phyloP scores from a whole-genome alignment of 1,140 invertebrate genomes.

The Pollicipes pollicipes region DNA sequence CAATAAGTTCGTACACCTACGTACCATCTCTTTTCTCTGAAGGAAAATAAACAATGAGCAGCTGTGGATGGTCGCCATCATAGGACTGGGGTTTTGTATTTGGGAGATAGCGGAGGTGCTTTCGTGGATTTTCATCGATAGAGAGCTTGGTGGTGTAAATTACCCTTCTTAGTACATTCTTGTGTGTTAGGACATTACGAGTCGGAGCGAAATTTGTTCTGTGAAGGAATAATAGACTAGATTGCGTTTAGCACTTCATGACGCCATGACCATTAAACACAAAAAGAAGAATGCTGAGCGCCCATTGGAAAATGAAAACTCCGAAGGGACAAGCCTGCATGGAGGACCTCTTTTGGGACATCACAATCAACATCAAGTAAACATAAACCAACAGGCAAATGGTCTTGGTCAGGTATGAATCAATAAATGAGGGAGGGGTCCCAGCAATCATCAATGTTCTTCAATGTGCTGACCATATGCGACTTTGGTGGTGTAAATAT shows the following conservation, averaged over 20 bases:
- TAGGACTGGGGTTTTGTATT: background rate
- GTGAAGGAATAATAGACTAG: too few relatives aligned
- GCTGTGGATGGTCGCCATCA: background rate
- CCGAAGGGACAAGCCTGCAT: background rate
- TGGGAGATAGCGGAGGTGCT: background rate
- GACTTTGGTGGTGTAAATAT: too few relatives aligned
- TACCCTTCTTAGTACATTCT: too few relatives aligned
- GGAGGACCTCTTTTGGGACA: background rate
- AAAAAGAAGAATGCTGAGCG: background rate
- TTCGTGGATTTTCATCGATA: background rate
- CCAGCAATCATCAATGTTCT: too few relatives aligned
- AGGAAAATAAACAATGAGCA: slow-evolving; percentile 2
- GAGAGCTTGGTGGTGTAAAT: background rate
- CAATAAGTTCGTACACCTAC: too few relatives aligned
- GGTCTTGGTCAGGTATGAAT: background rate
- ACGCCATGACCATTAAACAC: background rate
- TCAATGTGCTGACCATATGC: too few relatives aligned
- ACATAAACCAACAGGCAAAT: background rate
- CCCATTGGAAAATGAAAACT: background rate
- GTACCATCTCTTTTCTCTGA: too few relatives aligned
- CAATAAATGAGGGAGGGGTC: too few relatives aligned
- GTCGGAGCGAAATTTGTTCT: too few relatives aligned
- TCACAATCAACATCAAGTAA: background rate
- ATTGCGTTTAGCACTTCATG: background rate
- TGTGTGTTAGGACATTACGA: too few relatives aligned